phyloP scores from a whole-genome alignment of 2,113 vertebrate genomes.

The Dromiciops gliroides region DNA sequence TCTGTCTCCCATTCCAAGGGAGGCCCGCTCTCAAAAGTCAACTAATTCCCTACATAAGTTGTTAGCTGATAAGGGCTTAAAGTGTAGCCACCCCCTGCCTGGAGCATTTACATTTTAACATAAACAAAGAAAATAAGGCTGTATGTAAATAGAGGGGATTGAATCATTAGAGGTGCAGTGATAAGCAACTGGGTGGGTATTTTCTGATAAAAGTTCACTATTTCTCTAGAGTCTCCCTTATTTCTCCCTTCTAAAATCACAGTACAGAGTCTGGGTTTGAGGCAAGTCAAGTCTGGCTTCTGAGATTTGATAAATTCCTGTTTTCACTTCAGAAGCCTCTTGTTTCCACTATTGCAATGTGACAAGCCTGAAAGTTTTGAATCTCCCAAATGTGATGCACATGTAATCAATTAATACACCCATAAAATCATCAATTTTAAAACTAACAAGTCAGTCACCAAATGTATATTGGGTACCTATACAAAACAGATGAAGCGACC shows the following conservation, averaged over 20 bases:
- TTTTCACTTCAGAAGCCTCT: neutral
- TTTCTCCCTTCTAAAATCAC: neutral
- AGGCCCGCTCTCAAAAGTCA: neutral
- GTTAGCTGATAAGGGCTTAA: neutral
- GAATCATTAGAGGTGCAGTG: neutral
- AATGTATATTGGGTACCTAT: neutral
- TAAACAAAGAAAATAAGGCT: neutral
- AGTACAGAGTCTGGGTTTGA: neutral
- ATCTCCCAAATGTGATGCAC: neutral
- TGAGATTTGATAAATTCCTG: neutral
- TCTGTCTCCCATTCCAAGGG: neutral
- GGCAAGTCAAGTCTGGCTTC: neutral
- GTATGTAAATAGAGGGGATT: neutral
- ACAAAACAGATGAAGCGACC: neutral
- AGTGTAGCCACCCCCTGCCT: neutral
- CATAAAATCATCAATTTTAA: neutral
- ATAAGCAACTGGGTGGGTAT: neutral
- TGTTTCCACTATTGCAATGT: neutral
- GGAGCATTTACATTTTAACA: neutral
- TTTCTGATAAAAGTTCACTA: neutral
- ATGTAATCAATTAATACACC: neutral
- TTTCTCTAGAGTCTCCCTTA: neutral
- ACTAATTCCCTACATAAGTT: conserved; percentile 4
- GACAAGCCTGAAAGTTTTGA: neutral
- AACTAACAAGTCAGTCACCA: neutral